Conservation (phyloP, 1,140 invertebrate species). For the Meloidogyne hapla region DNA sequence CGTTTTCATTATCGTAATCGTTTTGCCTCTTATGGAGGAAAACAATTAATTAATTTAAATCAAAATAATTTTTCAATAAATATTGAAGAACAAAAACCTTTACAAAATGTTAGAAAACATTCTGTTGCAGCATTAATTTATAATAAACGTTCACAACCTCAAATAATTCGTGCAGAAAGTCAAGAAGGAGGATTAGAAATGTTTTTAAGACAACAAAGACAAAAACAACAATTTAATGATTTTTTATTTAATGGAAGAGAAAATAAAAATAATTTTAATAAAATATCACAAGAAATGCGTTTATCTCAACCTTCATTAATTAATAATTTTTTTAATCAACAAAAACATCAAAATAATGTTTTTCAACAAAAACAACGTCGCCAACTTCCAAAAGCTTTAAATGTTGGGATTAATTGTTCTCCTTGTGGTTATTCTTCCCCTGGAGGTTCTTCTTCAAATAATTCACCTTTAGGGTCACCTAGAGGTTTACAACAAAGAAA, state of each 20-base stretch:
- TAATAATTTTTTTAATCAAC: neutral
- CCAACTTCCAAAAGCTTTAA: neutral
- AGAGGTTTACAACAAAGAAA: neutral
- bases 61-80: too few species aligned
- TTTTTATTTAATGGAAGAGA: too few species aligned
- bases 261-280: neutral
- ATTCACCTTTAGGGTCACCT: neutral
- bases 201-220: neutral
- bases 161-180: constrained; percentile 1
- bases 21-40: neutral
- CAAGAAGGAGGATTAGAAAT: neutral
- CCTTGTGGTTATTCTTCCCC: neutral
- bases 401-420: neutral
- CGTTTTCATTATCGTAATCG: neutral
- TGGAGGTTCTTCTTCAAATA: neutral
- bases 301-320: neutral
- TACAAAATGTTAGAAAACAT: neutral
- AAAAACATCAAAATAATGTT: neutral
- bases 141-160: neutral
- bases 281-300: neutral
- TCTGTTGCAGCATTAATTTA: neutral
- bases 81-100: too few species aligned
- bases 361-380: too few species aligned
- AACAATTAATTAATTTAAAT: too few species aligned
- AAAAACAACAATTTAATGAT: neutral